A percentile compares a stretch with the other conserved stretches of the same genome.
Evolutionary conservation across 2,113 vertebrate genomes (phyloP).

Genomic region (Chlorodrepanis virens): DNA sequence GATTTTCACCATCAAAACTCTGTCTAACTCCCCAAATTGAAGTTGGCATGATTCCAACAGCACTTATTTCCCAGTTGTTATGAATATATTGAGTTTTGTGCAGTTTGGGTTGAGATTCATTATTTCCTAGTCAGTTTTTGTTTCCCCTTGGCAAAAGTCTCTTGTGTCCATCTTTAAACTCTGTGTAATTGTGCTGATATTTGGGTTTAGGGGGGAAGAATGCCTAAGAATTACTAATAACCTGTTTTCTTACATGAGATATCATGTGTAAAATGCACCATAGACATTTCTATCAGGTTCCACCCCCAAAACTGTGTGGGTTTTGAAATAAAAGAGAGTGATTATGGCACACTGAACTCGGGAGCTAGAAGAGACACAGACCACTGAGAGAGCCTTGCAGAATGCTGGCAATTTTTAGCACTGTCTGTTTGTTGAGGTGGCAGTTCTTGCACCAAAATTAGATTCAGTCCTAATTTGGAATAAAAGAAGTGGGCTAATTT

Average conservation of each 20-base stretch:
- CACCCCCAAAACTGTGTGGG: background rate
- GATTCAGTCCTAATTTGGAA: slow-evolving; percentile 18
- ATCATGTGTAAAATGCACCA: background rate
- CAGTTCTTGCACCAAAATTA: slow-evolving; percentile 50
- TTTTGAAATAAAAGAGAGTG: background rate
- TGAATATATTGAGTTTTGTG: background rate
- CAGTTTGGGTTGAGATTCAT: background rate
- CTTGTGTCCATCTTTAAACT: background rate
- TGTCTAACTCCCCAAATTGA: background rate
- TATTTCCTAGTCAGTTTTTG: background rate
- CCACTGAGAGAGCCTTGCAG: background rate
- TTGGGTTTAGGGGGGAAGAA: background rate
- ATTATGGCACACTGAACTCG: slow-evolving; percentile 7
- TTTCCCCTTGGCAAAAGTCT: background rate
- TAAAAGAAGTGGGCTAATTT: slow-evolving; percentile 35
- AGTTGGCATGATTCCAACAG: background rate
- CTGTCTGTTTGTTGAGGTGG: slow-evolving; percentile 10
- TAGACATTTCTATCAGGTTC: background rate
- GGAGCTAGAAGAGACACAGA: background rate
- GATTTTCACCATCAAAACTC: background rate
- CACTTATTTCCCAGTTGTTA: background rate
- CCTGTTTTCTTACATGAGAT: background rate
- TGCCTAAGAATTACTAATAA: background rate
- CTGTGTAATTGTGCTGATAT: background rate
- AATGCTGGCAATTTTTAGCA: background rate